These are phyloP conservation scores for Euzetes globulus DNA, from an alignment of 2,888 invertebrate genomes.

Conservation along the genomic window DNA sequence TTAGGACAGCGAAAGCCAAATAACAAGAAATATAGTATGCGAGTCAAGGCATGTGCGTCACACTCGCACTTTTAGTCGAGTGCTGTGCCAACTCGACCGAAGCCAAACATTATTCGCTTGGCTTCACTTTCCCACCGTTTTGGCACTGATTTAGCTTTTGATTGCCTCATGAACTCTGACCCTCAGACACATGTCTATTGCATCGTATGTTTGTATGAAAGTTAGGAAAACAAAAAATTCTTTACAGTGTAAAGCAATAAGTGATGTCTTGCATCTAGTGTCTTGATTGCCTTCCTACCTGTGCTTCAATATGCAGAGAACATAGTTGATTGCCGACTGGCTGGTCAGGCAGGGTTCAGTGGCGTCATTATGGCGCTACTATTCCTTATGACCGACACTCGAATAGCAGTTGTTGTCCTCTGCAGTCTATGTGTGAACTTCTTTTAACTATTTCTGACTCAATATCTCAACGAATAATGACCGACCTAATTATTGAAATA, in stretches of 20 bases:
- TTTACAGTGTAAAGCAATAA: not conserved
- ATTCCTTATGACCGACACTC: not conserved
- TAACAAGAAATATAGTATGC: not conserved
- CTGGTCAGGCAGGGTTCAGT: not conserved
- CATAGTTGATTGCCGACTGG: not conserved
- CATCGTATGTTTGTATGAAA: not conserved
- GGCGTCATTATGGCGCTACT: not conserved
- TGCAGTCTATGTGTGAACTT: not conserved
- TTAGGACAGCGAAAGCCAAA: not conserved
- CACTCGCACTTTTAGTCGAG: not conserved
- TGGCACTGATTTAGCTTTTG: not conserved
- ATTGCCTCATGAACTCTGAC: slow-evolving; percentile 13
- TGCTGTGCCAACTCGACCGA: not conserved
- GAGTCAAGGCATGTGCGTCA: not conserved
- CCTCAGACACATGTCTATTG: slow-evolving; percentile 21
- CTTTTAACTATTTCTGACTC: not conserved
- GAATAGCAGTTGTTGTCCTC: not conserved
- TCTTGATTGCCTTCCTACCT: not conserved
- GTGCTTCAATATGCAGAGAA: not conserved
- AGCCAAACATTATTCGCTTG: not conserved
- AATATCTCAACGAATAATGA: not conserved
- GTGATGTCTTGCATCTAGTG: not conserved
- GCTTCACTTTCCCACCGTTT: slow-evolving; percentile 24
- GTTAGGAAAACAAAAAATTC: not conserved
- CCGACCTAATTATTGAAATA: too few relatives aligned